phyloP scores from a whole-genome alignment of 2,113 vertebrate genomes.

The Microtus richardsoni region DNA sequence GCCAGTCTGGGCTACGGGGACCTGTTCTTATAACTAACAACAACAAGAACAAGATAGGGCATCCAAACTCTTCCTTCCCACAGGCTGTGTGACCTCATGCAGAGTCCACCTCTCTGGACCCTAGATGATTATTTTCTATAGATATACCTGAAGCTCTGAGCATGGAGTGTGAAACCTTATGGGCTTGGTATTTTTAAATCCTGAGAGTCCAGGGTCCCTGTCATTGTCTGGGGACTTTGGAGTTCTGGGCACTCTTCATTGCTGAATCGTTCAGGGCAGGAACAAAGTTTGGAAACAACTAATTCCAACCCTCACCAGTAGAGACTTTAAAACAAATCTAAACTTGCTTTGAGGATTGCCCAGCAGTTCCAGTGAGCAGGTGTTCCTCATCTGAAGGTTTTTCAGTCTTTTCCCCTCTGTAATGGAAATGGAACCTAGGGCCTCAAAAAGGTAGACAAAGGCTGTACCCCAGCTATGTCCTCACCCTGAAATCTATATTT shows the following conservation, averaged over 20 bases:
- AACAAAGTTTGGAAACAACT: not conserved
- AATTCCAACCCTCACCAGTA: not conserved
- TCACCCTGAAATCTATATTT: not conserved
- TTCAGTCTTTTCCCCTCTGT: not conserved
- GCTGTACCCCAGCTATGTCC: not conserved
- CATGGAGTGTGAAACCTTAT: not conserved
- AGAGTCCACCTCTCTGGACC: not conserved
- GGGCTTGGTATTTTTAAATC: not conserved
- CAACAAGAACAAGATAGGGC: not conserved
- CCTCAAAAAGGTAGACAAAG: not conserved
- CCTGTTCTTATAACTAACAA: too few species aligned
- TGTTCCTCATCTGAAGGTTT: not conserved
- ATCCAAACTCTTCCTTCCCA: not conserved
- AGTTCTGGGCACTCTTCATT: not conserved
- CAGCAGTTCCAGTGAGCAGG: not conserved
- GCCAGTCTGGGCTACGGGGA: not conserved
- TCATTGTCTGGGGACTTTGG: not conserved
- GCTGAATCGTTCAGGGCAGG: not conserved
- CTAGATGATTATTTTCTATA: not conserved
- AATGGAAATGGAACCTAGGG: not conserved
- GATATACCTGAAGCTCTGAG: not conserved
- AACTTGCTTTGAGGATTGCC: not conserved
- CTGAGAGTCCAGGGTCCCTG: not conserved
- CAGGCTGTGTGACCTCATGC: not conserved
- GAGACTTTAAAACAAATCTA: constrained; percentile 1